Evolutionary conservation across 2,797 vertebrate genomes (phyloP).

Genomic region (Sternarchorhynchus goeldii): DNA sequence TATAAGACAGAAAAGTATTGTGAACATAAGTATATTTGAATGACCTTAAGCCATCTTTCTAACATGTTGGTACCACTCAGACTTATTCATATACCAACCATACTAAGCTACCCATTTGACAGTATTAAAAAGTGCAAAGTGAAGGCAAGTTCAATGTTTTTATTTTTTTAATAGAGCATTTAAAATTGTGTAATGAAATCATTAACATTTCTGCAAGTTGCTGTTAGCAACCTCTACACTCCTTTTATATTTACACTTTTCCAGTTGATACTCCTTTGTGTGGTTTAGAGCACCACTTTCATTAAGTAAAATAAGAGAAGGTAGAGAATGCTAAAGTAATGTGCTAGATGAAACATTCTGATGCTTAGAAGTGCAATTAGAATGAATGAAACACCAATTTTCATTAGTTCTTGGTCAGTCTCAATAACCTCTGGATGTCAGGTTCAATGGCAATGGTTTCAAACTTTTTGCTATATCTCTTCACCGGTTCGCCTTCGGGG

Average conservation of each 20-base stretch:
- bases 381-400: slow-evolving; percentile 19
- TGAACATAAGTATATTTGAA: too few species aligned
- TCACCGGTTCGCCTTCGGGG: slow-evolving; percentile 95
- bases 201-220: slow-evolving; percentile 17
- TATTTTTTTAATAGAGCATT: background rate
- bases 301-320: slow-evolving; percentile 83
- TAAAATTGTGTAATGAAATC: slow-evolving; percentile 25
- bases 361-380: background rate
- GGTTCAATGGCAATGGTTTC: slow-evolving; percentile 87
- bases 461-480: slow-evolving; percentile 89
- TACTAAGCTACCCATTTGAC: too few species aligned
- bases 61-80: too few species aligned
- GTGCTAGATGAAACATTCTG: slow-evolving; percentile 44
- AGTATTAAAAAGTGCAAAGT: background rate
- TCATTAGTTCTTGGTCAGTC: slow-evolving; percentile 86
- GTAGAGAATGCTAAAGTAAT: slow-evolving; percentile 56
- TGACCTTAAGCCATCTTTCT: too few species aligned
- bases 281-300: slow-evolving; percentile 83
- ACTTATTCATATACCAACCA: background rate
- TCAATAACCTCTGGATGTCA: slow-evolving; percentile 92
- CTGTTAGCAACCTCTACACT: slow-evolving; percentile 59
- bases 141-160: background rate
- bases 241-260: slow-evolving; percentile 74
- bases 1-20: too few species aligned
- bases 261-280: slow-evolving; percentile 76